phyloP scores from a whole-genome alignment of 2,113 vertebrate species.

The Cryptoleucopteryx plumbea region DNA sequence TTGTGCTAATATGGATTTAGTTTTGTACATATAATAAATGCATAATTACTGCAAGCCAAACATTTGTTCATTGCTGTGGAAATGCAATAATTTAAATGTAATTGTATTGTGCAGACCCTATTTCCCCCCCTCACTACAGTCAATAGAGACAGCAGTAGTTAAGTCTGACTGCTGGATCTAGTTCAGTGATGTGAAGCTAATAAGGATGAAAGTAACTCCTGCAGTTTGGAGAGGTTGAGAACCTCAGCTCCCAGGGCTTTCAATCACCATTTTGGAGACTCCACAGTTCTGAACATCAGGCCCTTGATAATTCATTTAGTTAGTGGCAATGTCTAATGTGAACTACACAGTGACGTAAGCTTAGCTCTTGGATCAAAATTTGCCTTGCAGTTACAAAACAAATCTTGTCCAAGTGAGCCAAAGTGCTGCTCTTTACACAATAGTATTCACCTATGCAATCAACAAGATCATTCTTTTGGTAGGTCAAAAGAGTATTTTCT shows the following conservation, averaged over 20 bases:
- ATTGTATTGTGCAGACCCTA: not conserved
- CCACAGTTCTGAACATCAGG: not conserved
- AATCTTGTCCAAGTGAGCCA: not conserved
- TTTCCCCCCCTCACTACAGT: not conserved
- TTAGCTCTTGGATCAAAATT: not conserved
- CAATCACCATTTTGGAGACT: not conserved
- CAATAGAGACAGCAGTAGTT: not conserved
- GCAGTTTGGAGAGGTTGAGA: not conserved
- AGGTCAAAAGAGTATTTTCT: not conserved
- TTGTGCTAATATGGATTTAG: not conserved
- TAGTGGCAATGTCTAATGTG: not conserved
- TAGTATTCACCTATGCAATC: not conserved
- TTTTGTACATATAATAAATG: conserved; percentile 9
- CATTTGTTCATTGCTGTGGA: not conserved
- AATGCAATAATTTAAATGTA: not conserved
- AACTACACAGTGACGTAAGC: not conserved
- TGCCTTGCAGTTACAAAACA: not conserved
- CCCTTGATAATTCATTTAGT: not conserved
- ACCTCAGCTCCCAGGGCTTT: not conserved
- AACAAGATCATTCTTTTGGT: not conserved
- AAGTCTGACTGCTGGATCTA: not conserved
- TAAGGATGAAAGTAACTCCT: not conserved
- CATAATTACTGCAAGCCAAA: conserved; percentile 27
- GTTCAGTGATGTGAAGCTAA: not conserved
- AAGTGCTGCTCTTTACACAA: not conserved